phyloP scores from a whole-genome alignment of 1,140 invertebrate species.

The Polypedilum vanderplanki region DNA sequence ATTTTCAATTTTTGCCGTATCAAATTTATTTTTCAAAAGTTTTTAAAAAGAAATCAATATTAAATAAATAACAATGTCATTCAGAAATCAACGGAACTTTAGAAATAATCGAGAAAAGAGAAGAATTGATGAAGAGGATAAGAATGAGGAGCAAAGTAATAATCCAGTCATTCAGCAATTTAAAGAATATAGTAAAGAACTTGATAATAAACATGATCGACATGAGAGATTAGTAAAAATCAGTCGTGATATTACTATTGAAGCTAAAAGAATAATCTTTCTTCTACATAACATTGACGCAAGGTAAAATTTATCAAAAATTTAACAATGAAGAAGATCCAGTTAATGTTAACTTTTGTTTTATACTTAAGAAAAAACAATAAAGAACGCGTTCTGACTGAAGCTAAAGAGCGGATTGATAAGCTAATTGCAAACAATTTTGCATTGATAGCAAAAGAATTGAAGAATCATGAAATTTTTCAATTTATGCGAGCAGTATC shows the following conservation, averaged over 20 bases:
- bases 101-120: background rate
- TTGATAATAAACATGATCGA: slow-evolving; percentile 76
- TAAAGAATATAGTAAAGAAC: slow-evolving; percentile 55
- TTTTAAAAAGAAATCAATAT: too few species aligned
- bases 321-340: slow-evolving; percentile 39
- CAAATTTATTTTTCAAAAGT: too few species aligned
- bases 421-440: slow-evolving; percentile 56
- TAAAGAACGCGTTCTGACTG: slow-evolving; percentile 49
- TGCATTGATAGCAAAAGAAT: slow-evolving; percentile 61
- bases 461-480: slow-evolving; percentile 63
- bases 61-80: background rate
- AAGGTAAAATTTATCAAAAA: slow-evolving; percentile 29
- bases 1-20: too few species aligned
- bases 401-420: slow-evolving; percentile 58
- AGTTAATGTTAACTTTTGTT: slow-evolving; percentile 30
- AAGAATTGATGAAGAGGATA: background rate
- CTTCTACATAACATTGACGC: slow-evolving; percentile 64
- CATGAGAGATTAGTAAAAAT: slow-evolving; percentile 78
- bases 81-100: background rate
- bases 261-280: slow-evolving; percentile 86
- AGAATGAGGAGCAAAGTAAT: background rate
- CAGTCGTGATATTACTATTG: slow-evolving; percentile 83
- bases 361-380: slow-evolving; percentile 56
- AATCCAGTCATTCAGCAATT: slow-evolving; percentile 62
- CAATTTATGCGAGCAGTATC: slow-evolving; percentile 69